Evolutionary conservation across 2,797 vertebrate species (phyloP).

Genomic region (Melanotaenia trifasciata): DNA sequence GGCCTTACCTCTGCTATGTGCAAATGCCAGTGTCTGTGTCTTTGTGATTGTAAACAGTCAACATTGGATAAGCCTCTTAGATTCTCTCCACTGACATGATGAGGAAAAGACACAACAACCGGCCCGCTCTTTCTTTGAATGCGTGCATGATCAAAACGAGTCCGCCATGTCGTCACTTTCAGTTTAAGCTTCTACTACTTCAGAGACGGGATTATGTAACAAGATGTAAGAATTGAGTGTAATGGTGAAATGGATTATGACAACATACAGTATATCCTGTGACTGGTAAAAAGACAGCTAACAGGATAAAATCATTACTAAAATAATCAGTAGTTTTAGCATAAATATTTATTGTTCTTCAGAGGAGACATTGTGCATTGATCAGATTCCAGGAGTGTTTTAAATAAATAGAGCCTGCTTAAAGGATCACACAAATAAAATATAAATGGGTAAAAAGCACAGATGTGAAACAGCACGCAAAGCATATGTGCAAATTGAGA

Average conservation of each 20-base stretch:
- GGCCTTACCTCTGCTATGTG: constrained; percentile 29
- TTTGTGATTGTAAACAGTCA: constrained; percentile 45
- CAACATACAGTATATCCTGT: constrained; percentile 5
- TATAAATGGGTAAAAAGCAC: background rate
- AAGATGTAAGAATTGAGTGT: constrained; percentile 26
- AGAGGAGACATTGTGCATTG: background rate
- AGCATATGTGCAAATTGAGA: constrained; percentile 14
- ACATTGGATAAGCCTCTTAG: constrained; percentile 73
- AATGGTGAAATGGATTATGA: constrained; percentile 18
- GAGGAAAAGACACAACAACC: constrained; percentile 58
- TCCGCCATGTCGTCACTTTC: constrained; percentile 43
- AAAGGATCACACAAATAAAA: background rate
- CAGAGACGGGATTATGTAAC: constrained; percentile 54
- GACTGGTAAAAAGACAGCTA: constrained; percentile 2
- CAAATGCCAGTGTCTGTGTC: constrained; percentile 22
- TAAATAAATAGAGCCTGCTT: constrained; percentile 5
- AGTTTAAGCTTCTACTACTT: constrained; percentile 28
- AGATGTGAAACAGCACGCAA: background rate
- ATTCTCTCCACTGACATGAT: constrained; percentile 64
- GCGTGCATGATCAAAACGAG: constrained; percentile 37
- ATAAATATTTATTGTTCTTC: constrained; percentile 6
- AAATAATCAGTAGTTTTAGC: constrained; percentile 21
- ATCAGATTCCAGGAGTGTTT: constrained; percentile 15
- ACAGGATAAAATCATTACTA: constrained; percentile 15
- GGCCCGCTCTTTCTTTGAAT: constrained; percentile 42